phyloP scores from a whole-genome alignment of 2,888 invertebrate genomes.

The Nineta flava region DNA sequence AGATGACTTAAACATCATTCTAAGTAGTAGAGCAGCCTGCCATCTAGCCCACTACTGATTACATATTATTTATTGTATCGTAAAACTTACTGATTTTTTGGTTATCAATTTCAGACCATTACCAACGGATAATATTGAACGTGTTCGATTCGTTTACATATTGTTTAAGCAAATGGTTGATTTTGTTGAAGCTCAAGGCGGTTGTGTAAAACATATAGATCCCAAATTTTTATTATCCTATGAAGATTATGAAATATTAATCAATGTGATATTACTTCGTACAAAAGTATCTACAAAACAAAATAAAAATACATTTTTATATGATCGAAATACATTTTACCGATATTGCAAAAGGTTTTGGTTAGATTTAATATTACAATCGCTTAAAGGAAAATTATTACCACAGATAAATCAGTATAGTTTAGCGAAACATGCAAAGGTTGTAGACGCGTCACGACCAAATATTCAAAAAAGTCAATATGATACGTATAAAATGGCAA shows the following conservation, averaged over 20 bases:
- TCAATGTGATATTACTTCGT: not conserved
- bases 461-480: too few relatives aligned
- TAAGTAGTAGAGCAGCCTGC: too few relatives aligned
- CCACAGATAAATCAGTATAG: not conserved
- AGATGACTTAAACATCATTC: too few relatives aligned
- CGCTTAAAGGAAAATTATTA: not conserved
- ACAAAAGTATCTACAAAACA: not conserved
- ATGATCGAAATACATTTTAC: not conserved
- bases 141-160: not conserved
- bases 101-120: not conserved
- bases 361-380: not conserved
- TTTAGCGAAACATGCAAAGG: not conserved
- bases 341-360: not conserved
- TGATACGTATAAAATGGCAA: too few relatives aligned
- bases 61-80: too few relatives aligned
- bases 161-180: not conserved
- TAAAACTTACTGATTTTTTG: too few relatives aligned
- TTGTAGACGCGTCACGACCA: too few relatives aligned
- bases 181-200: not conserved
- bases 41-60: too few relatives aligned
- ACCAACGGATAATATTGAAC: not conserved
- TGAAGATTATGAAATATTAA: not conserved
- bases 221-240: not conserved
- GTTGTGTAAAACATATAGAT: not conserved
- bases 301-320: not conserved